phyloP scores from a whole-genome alignment of 1,140 invertebrate genomes.

The Lepidurus apus region DNA sequence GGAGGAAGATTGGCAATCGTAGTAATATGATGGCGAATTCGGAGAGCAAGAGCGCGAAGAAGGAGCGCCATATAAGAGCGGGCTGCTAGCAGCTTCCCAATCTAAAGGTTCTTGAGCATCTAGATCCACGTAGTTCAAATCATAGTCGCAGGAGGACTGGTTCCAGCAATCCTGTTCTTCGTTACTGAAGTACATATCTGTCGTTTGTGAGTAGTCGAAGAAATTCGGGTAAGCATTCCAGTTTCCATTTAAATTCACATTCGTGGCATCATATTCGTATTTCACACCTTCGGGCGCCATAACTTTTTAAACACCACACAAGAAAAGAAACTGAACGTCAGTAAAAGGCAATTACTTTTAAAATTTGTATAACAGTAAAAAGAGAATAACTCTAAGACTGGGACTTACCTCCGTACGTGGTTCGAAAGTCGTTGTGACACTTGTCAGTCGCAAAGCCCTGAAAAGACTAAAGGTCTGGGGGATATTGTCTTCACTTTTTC shows the following conservation, averaged over 20 bases:
- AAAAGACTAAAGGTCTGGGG: constrained; percentile 19
- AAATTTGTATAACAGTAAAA: not conserved
- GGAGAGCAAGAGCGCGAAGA: not conserved
- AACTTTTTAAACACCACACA: not conserved
- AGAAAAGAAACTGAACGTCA: not conserved
- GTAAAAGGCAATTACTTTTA: not conserved
- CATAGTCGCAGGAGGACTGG: not conserved
- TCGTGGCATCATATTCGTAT: constrained; percentile 4
- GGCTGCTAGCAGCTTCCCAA: not conserved
- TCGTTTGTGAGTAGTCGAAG: constrained; percentile 5
- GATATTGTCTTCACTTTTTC: constrained; percentile 20
- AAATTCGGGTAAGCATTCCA: constrained; percentile 8
- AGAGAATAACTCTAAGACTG: not conserved
- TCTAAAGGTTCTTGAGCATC: not conserved
- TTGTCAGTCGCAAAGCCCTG: constrained; percentile 17
- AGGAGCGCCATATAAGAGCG: not conserved
- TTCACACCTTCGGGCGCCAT: constrained; percentile 4
- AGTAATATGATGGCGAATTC: not conserved
- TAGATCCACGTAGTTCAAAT: not conserved
- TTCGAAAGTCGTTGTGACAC: not conserved
- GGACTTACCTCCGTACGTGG: not conserved
- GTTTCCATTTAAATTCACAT: constrained; percentile 10
- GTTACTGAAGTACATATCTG: constrained; percentile 7
- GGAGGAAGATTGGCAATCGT: not conserved
- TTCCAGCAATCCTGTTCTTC: not conserved